Conservation (phyloP, 53 echinoderm and acorn worm genomes). For the Apostichopus leukothele region DNA sequence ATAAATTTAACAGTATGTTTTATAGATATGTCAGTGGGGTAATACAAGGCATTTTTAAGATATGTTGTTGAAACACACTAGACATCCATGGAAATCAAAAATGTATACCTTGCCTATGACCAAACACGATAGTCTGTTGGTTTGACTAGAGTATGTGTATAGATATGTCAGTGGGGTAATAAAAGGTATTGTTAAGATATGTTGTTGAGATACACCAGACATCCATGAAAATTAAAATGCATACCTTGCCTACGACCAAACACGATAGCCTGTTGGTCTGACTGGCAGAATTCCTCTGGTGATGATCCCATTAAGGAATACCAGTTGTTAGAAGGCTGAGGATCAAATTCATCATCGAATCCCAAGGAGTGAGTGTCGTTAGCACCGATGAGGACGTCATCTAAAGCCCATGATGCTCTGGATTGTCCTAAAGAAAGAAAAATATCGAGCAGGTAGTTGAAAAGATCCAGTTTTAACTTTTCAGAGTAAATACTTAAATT, state of each 20-base stretch:
- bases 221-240: too few relatives aligned
- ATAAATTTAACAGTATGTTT: too few relatives aligned
- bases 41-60: too few relatives aligned
- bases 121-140: too few relatives aligned
- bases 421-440: conserved; percentile 45
- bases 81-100: too few relatives aligned
- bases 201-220: too few relatives aligned
- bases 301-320: conserved; percentile 77
- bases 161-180: too few relatives aligned
- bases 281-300: conserved; percentile 60
- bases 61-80: too few relatives aligned
- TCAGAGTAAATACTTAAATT: background rate
- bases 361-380: conserved; percentile 84
- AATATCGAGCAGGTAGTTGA: background rate
- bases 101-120: too few relatives aligned
- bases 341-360: conserved; percentile 80
- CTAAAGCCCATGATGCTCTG: conserved; percentile 90
- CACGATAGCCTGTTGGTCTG: conserved; percentile 66
- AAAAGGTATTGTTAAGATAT: too few relatives aligned
- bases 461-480: background rate
- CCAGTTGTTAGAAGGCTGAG: conserved; percentile 73
- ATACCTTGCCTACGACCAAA: conserved; percentile 78
- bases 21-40: too few relatives aligned
- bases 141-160: too few relatives aligned
- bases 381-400: conserved; percentile 90